Base-by-base conservation (phyloP, 1,140 invertebrate species). In the Hyphantria cunea region DNA sequence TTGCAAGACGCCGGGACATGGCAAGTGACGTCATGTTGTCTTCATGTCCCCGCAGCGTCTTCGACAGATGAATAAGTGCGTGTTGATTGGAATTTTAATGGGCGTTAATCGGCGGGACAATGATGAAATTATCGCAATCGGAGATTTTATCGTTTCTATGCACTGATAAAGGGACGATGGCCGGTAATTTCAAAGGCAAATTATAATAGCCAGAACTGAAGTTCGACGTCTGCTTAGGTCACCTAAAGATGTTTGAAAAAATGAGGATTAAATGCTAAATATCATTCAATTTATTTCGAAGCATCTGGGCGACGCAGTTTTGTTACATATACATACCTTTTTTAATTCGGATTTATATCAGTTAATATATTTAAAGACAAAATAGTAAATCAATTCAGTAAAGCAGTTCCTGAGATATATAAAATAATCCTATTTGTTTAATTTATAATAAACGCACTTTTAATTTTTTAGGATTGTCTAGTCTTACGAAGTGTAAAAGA, bases 111-210 rank as follows among this genome's bases (percentile, higher is more conserved):
- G 81, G 80, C 82, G 83, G 84, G 79, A 89, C 86, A 89, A 89
- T 89, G 84, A 89, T 81, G 70, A 81, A 82, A 79, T 85, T 75
- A 79, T 82, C 77, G 74, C 71, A 70, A 71, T 64, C 65, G 72
- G 66, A 84, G 86, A 89, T 89, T 80, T 80, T 87, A 89, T 89
- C 85, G 76, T 78, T 77, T 83, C 84, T 84, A 81, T 84, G 71
- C 66, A 70, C 76, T 82, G 86, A 89, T 89, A 86, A 86, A 76
- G 70, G 70, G 60, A 65, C 72, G 79, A 86, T 79, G 64, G 80
- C 76, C 84, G 86, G 84, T 80, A 77, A 80, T 76, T 70, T 89
- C 83, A 89, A 89, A 89, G 86, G 86, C 83, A 86, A 87, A 89
- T 86, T 86, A 78, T 76, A n/a, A n/a, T n/a, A 66, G 77, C 78